Percentiles rank a stretch among this genome's conserved stretches.
These are phyloP conservation scores for Agapornis canus DNA, from an alignment of 2,797 vertebrate species.

Conservation along the genomic window DNA sequence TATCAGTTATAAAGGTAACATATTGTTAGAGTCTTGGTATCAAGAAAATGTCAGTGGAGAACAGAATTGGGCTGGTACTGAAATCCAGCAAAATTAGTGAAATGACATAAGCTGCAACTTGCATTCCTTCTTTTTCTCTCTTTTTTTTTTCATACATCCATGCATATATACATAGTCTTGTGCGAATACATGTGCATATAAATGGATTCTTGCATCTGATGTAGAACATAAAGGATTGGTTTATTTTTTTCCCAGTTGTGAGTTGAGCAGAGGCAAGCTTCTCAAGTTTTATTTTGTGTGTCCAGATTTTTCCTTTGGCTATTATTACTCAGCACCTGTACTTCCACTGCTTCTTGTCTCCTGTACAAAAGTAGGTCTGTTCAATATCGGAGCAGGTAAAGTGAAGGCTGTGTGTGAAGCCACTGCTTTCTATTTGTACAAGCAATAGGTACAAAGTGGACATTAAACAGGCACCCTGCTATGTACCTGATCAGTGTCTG, in stretches of 20 bases:
- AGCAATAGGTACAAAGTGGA: constrained; percentile 66
- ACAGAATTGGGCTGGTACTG: background rate
- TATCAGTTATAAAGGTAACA: background rate
- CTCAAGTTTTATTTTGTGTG: background rate
- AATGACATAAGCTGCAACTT: background rate
- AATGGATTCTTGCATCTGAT: background rate
- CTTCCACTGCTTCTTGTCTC: constrained; percentile 72
- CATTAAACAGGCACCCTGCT: constrained; percentile 73
- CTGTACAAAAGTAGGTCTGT: constrained; percentile 66
- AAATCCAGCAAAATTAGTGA: background rate
- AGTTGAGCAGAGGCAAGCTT: constrained; percentile 31
- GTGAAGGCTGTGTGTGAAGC: constrained; percentile 43
- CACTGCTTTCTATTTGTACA: constrained; percentile 59
- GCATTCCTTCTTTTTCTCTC: background rate
- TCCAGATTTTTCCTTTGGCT: constrained; percentile 44
- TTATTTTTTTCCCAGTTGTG: background rate
- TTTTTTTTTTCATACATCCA: background rate
- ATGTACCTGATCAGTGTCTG: constrained; percentile 71
- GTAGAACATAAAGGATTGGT: background rate
- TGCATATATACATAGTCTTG: background rate
- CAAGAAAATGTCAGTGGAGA: background rate
- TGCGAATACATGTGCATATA: background rate
- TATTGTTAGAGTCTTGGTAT: background rate
- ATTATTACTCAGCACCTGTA: constrained; percentile 73
- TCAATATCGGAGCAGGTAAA: constrained; percentile 73